These are phyloP conservation scores for Drosophila testacea DNA, from an alignment of 2,888 invertebrate species.

Conservation along the genomic window DNA sequence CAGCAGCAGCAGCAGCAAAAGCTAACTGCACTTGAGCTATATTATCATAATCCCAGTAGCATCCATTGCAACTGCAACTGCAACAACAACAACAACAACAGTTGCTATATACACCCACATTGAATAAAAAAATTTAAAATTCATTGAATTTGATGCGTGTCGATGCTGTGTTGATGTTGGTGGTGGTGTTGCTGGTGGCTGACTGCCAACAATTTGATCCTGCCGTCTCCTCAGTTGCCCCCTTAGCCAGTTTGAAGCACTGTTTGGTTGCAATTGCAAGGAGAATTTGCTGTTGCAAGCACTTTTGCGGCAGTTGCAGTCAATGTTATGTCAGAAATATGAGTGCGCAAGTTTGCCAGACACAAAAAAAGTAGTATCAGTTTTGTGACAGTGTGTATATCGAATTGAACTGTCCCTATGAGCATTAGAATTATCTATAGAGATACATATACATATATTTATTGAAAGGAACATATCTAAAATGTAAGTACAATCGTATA, in stretches of 20 bases:
- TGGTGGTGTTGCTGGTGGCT: slow-evolving; percentile 14
- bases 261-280: slow-evolving; percentile 28
- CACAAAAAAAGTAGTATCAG: background rate
- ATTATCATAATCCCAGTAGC: slow-evolving; percentile 73
- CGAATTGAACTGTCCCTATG: background rate
- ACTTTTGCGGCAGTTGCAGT: slow-evolving; percentile 25
- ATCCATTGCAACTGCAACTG: slow-evolving; percentile 46
- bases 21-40: slow-evolving; percentile 76
- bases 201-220: slow-evolving; percentile 46
- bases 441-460: background rate
- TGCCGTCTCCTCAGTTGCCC: background rate
- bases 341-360: slow-evolving; percentile 4
- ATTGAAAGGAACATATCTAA: background rate
- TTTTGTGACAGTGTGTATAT: slow-evolving; percentile 1
- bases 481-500: background rate
- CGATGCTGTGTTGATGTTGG: slow-evolving; percentile 20
- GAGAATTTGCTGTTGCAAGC: slow-evolving; percentile 28
- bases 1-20: slow-evolving; percentile 59
- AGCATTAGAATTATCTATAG: background rate
- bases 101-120: slow-evolving; percentile 5
- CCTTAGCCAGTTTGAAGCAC: background rate
- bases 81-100: slow-evolving; percentile 27
- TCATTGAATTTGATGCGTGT: slow-evolving; percentile 72
- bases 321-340: slow-evolving; percentile 14
- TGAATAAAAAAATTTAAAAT: slow-evolving; percentile 64